Evolutionary conservation across 2,888 invertebrate genomes (phyloP).

Genomic region (Synanthedon tipuliformis): DNA sequence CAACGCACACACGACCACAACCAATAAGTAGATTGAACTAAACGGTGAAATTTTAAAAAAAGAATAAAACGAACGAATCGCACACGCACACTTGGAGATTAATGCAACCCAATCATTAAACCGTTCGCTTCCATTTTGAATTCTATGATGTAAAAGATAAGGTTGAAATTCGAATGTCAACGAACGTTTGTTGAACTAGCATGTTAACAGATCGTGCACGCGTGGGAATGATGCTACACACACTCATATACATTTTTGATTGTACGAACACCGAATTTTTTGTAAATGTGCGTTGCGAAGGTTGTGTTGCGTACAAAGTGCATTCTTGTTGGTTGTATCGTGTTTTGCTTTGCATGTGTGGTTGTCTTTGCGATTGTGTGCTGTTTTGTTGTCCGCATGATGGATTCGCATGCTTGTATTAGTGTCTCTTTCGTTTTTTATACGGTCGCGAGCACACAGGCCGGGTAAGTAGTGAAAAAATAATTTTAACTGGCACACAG

Average conservation of each 20-base stretch:
- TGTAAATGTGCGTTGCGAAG: conserved; percentile 27
- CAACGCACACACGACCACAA: conserved; percentile 48
- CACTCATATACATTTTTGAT: conserved; percentile 42
- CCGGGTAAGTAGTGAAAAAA: conserved; percentile 60
- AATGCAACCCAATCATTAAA: conserved; percentile 64
- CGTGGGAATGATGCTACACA: conserved; percentile 50
- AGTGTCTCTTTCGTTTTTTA: conserved; percentile 59
- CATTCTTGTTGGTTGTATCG: conserved; percentile 48
- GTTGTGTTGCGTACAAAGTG: conserved; percentile 32
- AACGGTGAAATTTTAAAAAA: conserved; percentile 71
- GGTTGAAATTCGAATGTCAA: neutral
- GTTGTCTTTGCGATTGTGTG: conserved; percentile 28
- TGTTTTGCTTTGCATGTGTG: conserved; percentile 22
- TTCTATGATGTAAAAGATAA: neutral
- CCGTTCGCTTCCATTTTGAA: conserved; percentile 5
- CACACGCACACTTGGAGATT: conserved; percentile 42
- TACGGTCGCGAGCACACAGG: conserved; percentile 33
- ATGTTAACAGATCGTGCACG: conserved; percentile 50
- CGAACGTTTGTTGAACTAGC: conserved; percentile 45
- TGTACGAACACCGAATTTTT: conserved; percentile 63
- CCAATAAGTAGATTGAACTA: conserved; percentile 72
- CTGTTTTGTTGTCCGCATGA: conserved; percentile 55
- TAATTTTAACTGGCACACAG: conserved; percentile 68
- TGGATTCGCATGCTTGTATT: conserved; percentile 62
- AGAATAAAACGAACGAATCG: conserved; percentile 66